Percentiles rank a stretch among this genome's conserved stretches.
These are phyloP conservation scores for Zele albiditarsus DNA, from an alignment of 2,888 invertebrate genomes.

Conservation along the genomic window DNA sequence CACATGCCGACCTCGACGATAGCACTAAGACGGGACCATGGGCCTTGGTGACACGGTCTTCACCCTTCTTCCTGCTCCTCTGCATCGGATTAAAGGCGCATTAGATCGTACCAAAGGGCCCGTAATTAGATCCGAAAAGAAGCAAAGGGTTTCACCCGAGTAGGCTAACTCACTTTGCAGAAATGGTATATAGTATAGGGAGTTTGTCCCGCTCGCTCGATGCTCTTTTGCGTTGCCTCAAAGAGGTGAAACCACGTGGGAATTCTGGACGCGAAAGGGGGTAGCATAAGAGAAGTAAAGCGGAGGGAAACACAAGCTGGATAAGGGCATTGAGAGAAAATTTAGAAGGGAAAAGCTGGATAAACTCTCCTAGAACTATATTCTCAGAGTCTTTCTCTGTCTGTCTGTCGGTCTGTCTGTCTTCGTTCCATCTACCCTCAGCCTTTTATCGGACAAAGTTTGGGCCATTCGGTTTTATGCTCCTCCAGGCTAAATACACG, in stretches of 20 bases:
- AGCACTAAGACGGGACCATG: conserved; percentile 45
- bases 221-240: conserved; percentile 61
- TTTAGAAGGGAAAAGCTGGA: conserved; percentile 18
- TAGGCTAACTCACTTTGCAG: conserved; percentile 69
- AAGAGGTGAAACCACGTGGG: conserved; percentile 55
- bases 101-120: conserved; percentile 67
- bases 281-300: conserved; percentile 1
- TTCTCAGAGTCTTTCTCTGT: conserved; percentile 2
- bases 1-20: conserved; percentile 56
- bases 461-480: conserved; percentile 66
- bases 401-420: neutral
- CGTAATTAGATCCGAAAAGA: conserved; percentile 71
- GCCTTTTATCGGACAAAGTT: conserved; percentile 65
- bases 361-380: conserved; percentile 11
- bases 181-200: conserved; percentile 52
- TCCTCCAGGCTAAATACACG: conserved; percentile 62
- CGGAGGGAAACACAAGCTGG: neutral
- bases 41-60: conserved; percentile 19
- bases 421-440: conserved; percentile 15
- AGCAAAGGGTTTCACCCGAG: conserved; percentile 69
- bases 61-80: conserved; percentile 46
- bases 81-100: conserved; percentile 67
- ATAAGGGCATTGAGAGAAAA: conserved; percentile 3
- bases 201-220: neutral
- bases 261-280: conserved; percentile 19